Evolutionary conservation across 1,140 invertebrate species (phyloP), one percentile per base, ranked within the genome.

Genomic region (Hycleus cichorii): DNA sequence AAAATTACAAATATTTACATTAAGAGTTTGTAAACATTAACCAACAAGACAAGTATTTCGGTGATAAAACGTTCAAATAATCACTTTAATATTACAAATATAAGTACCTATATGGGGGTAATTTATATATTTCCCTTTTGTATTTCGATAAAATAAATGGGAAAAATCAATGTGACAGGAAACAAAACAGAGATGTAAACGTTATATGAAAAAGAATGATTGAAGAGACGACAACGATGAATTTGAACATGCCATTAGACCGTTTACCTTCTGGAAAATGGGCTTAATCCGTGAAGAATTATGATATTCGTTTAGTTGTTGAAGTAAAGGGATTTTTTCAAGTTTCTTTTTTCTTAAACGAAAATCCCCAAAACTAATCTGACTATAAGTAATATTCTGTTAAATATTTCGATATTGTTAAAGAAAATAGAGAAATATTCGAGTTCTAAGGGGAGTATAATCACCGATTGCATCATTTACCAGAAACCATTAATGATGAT

Each of bases 181-280:
- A 32, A 32, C 32, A 32, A 32, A 32, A 32, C 32, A 32, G 32
- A 32, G 32, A 32, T 32, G 32, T 32, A 32, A 32, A 32, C 1
- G 32, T 4, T 32, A 32, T 7, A 32, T 32, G 42, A 46, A 53
- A 53, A 44, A 53, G 45, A 53, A 53, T 53, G 43, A 53, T 53
- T 53, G 51, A 45, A 53, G 51, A 46, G 51, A 46, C 27, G 46
- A 53, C 44, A 46, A 12, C 25, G 24, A 32, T 39, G 42, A 53
- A 53, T 53, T 53, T 53, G 51, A 45, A 53, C 51, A 53, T 53
- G 46, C 51, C 51, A 53, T 53, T 53, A 53, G 51, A 45, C 25
- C 46, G 51, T 53, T 53, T 53, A 53, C 51, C 46, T 53, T 53
- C 51, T 53, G 51, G 51, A 53, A 53, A 53, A 53, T 46, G 25